Percentiles rank a stretch among this genome's conserved stretches.
phyloP scores from a whole-genome alignment of 2,113 vertebrate genomes.

The Agapornis roseicollis region DNA sequence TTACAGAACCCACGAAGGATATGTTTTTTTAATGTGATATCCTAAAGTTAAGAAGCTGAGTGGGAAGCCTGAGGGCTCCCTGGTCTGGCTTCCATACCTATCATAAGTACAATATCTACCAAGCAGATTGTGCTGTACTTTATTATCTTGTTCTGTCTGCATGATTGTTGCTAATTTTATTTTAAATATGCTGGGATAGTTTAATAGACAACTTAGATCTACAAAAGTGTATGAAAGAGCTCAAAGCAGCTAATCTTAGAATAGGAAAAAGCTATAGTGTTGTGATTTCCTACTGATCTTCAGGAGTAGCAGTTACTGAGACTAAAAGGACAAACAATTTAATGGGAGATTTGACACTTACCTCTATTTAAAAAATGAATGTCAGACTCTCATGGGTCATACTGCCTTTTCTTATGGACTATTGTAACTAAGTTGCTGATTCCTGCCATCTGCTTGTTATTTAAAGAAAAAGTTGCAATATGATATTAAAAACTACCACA shows the following conservation, averaged over 20 bases:
- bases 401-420: background rate
- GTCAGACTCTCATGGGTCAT: background rate
- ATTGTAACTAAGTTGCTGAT: background rate
- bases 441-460: background rate
- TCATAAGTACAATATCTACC: background rate
- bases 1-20: background rate
- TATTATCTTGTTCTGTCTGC: background rate
- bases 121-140: background rate
- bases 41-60: background rate
- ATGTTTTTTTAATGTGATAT: background rate
- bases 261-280: background rate
- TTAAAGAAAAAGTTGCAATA: background rate
- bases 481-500: background rate
- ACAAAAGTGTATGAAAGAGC: background rate
- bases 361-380: background rate
- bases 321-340: background rate
- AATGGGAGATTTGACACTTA: background rate
- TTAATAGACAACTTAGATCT: background rate
- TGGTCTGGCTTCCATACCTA: background rate
- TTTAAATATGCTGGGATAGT: background rate
- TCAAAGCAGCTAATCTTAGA: background rate
- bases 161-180: background rate
- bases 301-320: background rate
- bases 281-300: background rate
- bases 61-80: background rate